Percentiles rank a stretch among this genome's conserved stretches.
These are phyloP conservation scores for Lerista edwardsae DNA, from an alignment of 2,797 vertebrate species.

Conservation along the genomic window DNA sequence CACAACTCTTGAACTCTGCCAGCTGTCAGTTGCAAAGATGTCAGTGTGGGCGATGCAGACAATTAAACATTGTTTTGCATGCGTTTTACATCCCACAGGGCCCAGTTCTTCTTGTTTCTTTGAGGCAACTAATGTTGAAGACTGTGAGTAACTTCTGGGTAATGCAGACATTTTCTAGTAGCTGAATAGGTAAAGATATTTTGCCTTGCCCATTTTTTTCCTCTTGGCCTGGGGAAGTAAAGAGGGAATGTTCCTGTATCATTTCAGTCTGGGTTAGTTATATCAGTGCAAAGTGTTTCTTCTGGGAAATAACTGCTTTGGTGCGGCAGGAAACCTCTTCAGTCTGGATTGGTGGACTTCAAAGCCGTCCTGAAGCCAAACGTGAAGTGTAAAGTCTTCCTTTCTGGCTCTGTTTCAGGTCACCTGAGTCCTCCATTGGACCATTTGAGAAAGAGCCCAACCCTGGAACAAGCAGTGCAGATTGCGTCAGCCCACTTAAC, in stretches of 20 bases:
- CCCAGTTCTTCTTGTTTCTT: no score
- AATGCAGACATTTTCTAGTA: background rate
- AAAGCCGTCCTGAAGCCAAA: constrained; percentile 17
- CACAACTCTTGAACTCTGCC: no score
- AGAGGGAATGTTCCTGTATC: constrained; percentile 30
- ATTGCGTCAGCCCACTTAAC: constrained; percentile 78
- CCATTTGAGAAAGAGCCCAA: constrained; percentile 83
- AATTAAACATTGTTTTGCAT: background rate
- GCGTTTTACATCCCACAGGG: background rate
- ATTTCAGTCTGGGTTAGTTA: constrained; percentile 58
- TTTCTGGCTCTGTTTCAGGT: constrained; percentile 76
- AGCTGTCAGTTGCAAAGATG: background rate
- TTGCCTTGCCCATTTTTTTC: constrained; percentile 25
- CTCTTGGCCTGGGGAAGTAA: constrained; percentile 17
- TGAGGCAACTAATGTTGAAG: no score
- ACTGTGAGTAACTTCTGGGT: background rate
- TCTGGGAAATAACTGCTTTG: constrained; percentile 36
- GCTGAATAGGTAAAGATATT: constrained; percentile 30
- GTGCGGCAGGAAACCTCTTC: background rate
- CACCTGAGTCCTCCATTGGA: constrained; percentile 85
- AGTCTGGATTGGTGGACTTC: constrained; percentile 36
- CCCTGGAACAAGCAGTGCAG: constrained; percentile 85
- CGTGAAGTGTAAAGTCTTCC: constrained; percentile 46
- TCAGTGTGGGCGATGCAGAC: no score
- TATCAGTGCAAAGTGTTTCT: constrained; percentile 55